Evolutionary conservation across 2,888 invertebrate species (phyloP).

Genomic region (Hemithea aestivaria): DNA sequence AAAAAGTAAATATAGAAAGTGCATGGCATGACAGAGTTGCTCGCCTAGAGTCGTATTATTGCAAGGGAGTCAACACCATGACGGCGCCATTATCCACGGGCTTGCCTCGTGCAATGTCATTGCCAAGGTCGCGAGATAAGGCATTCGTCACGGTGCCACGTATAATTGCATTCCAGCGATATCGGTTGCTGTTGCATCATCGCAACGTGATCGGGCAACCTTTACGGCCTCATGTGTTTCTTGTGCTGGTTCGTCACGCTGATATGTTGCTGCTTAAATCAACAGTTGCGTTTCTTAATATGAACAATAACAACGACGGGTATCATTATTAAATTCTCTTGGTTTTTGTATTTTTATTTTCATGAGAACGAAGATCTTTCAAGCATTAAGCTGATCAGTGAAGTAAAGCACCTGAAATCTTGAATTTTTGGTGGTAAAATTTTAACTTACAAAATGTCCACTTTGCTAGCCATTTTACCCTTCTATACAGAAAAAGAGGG

Average conservation of each 20-base stretch:
- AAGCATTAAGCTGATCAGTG: no score
- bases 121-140: constrained; percentile 70
- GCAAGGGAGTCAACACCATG: constrained; percentile 20
- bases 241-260: constrained; percentile 30
- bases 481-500: no score
- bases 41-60: constrained; percentile 11
- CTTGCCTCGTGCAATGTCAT: constrained; percentile 50
- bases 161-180: constrained; percentile 71
- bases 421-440: no score
- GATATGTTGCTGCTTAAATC: constrained; percentile 25
- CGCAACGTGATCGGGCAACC: constrained; percentile 49
- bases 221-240: constrained; percentile 24
- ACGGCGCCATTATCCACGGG: constrained; percentile 20
- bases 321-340: no score
- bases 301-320: no score
- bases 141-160: constrained; percentile 60
- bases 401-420: no score
- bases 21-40: constrained; percentile 1
- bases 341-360: no score
- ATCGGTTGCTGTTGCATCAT: constrained; percentile 59
- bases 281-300: no score
- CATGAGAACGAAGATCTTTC: no score
- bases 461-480: no score
- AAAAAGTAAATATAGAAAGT: no score
- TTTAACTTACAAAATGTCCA: no score